Conservation (phyloP, 2,113 vertebrate species). For the Butorides virescens region DNA sequence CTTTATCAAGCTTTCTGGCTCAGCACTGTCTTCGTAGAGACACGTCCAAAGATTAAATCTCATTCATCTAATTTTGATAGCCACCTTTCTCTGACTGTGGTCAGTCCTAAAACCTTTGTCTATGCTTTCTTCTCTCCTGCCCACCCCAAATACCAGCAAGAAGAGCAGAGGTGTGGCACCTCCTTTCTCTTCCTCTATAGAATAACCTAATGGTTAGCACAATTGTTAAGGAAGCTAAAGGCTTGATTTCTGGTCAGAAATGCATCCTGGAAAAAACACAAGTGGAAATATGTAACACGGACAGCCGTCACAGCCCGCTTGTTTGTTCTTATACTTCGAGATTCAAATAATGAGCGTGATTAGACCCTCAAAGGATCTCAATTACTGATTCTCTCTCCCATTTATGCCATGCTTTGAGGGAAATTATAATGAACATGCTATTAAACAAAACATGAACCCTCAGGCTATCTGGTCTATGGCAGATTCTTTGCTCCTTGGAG, state of each 20-base stretch:
- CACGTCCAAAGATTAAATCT: neutral
- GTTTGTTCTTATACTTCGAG: neutral
- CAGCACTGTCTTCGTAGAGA: neutral
- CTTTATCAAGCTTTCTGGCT: neutral
- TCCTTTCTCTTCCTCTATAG: neutral
- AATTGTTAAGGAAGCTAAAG: neutral
- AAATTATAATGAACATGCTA: constrained; percentile 12
- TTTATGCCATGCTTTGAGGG: neutral
- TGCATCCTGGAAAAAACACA: neutral
- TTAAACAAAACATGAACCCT: constrained; percentile 31
- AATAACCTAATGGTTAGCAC: neutral
- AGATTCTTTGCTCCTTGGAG: neutral
- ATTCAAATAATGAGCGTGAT: neutral
- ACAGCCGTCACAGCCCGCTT: neutral
- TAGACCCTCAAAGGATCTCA: constrained; percentile 1
- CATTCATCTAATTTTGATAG: neutral
- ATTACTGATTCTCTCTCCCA: neutral
- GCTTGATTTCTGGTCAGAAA: neutral
- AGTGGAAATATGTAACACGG: neutral
- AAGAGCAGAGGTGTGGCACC: neutral
- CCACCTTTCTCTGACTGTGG: neutral
- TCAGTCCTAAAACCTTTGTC: neutral
- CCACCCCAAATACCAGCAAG: neutral
- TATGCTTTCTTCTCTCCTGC: neutral
- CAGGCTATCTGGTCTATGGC: neutral